A percentile compares a stretch with the other conserved stretches of the same genome.
These are phyloP conservation scores for Struthidea cinerea DNA, from an alignment of 2,113 vertebrate genomes.

Conservation along the genomic window DNA sequence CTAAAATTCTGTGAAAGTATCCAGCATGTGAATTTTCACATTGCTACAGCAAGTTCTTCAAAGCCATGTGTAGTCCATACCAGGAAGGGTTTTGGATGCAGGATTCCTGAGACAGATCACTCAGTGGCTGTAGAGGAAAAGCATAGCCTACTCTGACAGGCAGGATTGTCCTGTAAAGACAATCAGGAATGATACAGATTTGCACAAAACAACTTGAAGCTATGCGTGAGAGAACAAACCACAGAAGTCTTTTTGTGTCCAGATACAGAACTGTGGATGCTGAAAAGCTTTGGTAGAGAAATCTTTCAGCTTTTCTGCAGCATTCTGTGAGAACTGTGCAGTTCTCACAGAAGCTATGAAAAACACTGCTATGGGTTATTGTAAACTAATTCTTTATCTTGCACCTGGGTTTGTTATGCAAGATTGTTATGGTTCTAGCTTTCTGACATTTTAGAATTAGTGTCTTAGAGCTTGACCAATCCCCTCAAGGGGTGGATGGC, in stretches of 20 bases:
- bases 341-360: too few relatives aligned
- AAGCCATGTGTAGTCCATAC: fast-evolving
- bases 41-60: neutral
- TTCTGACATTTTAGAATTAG: too few relatives aligned
- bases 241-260: neutral
- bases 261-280: neutral
- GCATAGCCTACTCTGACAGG: neutral
- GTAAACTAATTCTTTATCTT: too few relatives aligned
- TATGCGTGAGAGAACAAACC: neutral
- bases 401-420: too few relatives aligned
- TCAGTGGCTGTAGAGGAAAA: neutral
- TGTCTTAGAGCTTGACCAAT: too few relatives aligned
- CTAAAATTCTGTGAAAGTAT: neutral
- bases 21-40: neutral
- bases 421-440: too few relatives aligned
- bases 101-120: neutral
- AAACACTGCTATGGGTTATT: too few relatives aligned
- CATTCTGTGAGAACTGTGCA: too few relatives aligned
- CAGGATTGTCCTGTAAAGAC: neutral
- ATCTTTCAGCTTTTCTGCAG: too few relatives aligned
- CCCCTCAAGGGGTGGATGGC: too few relatives aligned
- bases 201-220: neutral
- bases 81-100: neutral
- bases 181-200: fast-evolving
- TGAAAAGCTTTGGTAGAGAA: too few relatives aligned